Conservation (phyloP, 30 jellyfish, hydroid and myxozoan genomes). For the Aurelia aurita complex sp. Pacific region DNA sequence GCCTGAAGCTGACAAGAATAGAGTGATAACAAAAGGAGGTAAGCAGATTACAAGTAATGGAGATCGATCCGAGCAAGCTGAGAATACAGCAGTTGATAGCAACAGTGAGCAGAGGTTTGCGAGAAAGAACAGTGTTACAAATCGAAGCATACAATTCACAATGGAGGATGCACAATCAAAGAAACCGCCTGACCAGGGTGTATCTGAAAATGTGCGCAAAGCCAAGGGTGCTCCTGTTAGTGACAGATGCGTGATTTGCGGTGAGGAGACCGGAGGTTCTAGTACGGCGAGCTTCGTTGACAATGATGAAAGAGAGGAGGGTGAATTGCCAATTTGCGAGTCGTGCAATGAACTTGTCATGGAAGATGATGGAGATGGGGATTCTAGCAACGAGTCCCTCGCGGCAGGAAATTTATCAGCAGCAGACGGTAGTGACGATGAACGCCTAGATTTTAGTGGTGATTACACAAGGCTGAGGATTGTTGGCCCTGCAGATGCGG, state of each 20-base stretch:
- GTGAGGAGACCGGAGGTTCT: background rate
- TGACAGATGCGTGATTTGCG: background rate
- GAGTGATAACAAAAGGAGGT: background rate
- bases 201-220: background rate
- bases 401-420: no score
- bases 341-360: background rate
- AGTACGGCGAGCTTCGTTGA: background rate
- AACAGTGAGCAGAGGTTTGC: background rate
- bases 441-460: no score
- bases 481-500: no score
- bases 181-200: background rate
- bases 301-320: background rate
- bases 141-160: background rate
- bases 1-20: no score
- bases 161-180: background rate
- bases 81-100: background rate
- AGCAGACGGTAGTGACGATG: no score
- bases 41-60: background rate
- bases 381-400: background rate
- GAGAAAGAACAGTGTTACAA: background rate
- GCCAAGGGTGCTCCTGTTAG: background rate
- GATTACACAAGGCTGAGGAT: no score
- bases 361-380: background rate
- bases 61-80: background rate
- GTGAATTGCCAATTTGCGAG: background rate